phyloP scores from a whole-genome alignment of 2,113 vertebrate species.

The Prolemur simus region DNA sequence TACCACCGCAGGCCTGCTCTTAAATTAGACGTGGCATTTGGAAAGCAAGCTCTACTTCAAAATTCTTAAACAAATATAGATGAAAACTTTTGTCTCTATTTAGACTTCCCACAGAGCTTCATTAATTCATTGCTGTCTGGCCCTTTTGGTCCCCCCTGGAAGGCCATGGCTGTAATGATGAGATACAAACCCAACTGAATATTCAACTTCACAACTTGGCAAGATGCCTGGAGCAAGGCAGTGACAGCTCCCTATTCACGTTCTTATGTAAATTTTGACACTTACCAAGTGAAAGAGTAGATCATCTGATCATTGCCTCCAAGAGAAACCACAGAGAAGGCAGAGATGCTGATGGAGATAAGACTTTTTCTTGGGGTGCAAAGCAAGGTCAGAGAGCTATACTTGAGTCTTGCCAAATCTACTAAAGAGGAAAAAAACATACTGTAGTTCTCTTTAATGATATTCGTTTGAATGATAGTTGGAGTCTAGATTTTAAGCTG shows the following conservation, averaged over 20 bases:
- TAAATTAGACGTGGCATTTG: conserved; percentile 78
- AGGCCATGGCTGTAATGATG: conserved; percentile 68
- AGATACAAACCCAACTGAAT: conserved; percentile 69
- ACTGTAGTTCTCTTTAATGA: background rate
- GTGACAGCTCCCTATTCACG: conserved; percentile 32
- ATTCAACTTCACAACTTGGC: conserved; percentile 69
- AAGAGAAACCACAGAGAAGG: conserved; percentile 11
- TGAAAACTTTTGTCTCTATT: conserved; percentile 79
- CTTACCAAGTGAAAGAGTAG: conserved; percentile 45
- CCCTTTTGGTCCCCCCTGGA: conserved; percentile 49
- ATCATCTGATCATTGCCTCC: background rate
- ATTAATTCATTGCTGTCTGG: conserved; percentile 76
- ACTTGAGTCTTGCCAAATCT: background rate
- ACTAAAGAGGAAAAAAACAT: background rate
- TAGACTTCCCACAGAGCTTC: conserved; percentile 75
- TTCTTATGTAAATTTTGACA: conserved; percentile 65
- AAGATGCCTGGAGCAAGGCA: conserved; percentile 54
- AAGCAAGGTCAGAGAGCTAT: background rate
- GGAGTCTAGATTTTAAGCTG: background rate
- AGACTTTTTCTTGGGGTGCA: background rate
- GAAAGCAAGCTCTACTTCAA: conserved; percentile 67
- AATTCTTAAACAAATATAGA: conserved; percentile 78
- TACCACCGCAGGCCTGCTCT: conserved; percentile 61
- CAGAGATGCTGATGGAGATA: conserved; percentile 17
- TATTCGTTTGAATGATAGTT: background rate